Evolutionary conservation across 2,113 vertebrate genomes (phyloP), one percentile per base, ranked within the genome.

Genomic region (Odobenus rosmarus): DNA sequence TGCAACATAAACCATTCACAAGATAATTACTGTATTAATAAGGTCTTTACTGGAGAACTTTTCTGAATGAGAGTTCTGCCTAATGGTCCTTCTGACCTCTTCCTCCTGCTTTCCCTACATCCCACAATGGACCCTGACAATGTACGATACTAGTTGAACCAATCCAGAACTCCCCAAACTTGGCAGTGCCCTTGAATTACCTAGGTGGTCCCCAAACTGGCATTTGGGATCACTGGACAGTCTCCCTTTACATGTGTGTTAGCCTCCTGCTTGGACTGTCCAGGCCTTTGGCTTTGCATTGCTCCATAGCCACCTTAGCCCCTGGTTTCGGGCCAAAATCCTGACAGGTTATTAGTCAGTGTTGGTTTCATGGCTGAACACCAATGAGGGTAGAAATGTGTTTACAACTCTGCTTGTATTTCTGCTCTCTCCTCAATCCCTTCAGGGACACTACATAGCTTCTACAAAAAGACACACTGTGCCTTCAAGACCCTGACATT

Each of bases 271-370:
- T 93, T 92, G 11, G 16, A 85, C 57, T 82, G 64, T 18, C 21
- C 85, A 94, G 42, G 79, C 4, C 33, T 95, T 97, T 96, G 93
- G 13, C 57, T 95, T 46, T 96, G 33, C 59, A 94, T 64, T 91
- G 57, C 49, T 92, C 51, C 49, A 46, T 62, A 80, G 39, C 26
- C 59, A 95, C 59, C 9, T n/a, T 8, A 86, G 61, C 12, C 26
- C 26, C 55, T 88, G 72, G n/a, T 31, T 33, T 61, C 59, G 42
- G 42, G 67, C 69, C 84, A 18, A 74, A 94, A 84, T 92, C 53
- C 69, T 94, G 64, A 31, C 67, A 90, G 46, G 33, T 89, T 96
- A 72, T 97, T 76, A 67, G 83, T 88, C 83, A 55, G 69, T 79
- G 28, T 90, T 93, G 67, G 14, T 82, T 95, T 97, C 42, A 62